These are phyloP conservation scores for Melopsittacus undulatus DNA, from an alignment of 2,797 vertebrate species.

Conservation along the genomic window DNA sequence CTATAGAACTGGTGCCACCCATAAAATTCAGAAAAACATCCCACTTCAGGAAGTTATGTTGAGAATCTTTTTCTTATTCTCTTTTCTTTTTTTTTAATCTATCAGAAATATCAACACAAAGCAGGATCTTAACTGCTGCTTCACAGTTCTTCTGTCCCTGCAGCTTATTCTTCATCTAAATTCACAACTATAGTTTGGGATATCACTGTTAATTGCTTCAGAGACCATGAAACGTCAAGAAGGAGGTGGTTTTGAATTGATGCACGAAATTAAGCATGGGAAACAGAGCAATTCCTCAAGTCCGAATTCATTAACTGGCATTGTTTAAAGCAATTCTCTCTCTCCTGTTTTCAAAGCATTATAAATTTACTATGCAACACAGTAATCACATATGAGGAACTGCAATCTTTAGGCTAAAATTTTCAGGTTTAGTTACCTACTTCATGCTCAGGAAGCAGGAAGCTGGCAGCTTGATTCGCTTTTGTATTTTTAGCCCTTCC, in stretches of 20 bases:
- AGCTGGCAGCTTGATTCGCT: neutral
- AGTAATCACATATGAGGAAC: neutral
- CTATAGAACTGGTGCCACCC: neutral
- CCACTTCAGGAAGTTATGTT: neutral
- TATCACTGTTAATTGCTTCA: slow-evolving; percentile 40
- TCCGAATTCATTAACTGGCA: slow-evolving; percentile 35
- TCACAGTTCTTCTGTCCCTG: neutral
- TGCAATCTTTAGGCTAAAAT: neutral
- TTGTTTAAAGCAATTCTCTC: slow-evolving; percentile 1
- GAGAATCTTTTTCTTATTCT: neutral
- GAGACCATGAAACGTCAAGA: slow-evolving; percentile 13
- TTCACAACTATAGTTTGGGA: neutral
- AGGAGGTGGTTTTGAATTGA: slow-evolving; percentile 34
- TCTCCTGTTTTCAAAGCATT: neutral
- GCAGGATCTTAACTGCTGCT: neutral
- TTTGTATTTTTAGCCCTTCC: neutral
- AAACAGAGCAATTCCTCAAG: slow-evolving; percentile 25
- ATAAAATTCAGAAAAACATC: neutral
- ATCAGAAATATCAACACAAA: neutral
- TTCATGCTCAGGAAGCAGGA: neutral
- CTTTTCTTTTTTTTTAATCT: neutral
- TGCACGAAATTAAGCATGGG: slow-evolving; percentile 34
- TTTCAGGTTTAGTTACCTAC: neutral
- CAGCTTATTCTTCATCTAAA: slow-evolving; percentile 9
- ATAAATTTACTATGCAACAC: neutral